Conservation (phyloP, 2,113 vertebrate species). For the Macrotus californicus region DNA sequence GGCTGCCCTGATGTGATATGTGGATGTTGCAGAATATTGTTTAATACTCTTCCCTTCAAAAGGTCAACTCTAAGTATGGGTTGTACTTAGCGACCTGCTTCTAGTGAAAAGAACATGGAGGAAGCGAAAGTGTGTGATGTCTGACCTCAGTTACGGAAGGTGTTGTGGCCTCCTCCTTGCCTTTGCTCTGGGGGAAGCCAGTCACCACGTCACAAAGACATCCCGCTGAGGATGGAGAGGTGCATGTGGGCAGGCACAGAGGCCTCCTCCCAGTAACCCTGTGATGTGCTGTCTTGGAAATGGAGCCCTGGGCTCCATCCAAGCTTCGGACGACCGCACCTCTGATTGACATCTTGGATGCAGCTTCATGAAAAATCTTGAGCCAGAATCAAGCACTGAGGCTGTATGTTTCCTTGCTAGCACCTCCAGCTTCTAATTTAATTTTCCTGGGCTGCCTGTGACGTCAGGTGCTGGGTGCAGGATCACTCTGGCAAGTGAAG, state of each 20-base stretch:
- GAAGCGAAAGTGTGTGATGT: background rate
- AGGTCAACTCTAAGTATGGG: background rate
- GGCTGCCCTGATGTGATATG: background rate
- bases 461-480: background rate
- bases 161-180: background rate
- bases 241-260: background rate
- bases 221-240: background rate
- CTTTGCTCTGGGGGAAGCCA: background rate
- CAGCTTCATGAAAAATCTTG: background rate
- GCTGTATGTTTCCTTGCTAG: background rate
- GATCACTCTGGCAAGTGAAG: background rate
- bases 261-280: accelerated
- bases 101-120: background rate
- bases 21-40: background rate
- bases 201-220: background rate
- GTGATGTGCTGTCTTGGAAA: background rate
- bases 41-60: background rate
- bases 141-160: background rate
- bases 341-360: background rate
- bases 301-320: background rate
- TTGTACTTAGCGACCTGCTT: background rate
- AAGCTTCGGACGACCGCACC: background rate
- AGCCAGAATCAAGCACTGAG: background rate
- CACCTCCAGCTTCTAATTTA: background rate
- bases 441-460: background rate